These are phyloP conservation scores for Falco peregrinus DNA, from an alignment of 2,797 vertebrate genomes.

Conservation along the genomic window DNA sequence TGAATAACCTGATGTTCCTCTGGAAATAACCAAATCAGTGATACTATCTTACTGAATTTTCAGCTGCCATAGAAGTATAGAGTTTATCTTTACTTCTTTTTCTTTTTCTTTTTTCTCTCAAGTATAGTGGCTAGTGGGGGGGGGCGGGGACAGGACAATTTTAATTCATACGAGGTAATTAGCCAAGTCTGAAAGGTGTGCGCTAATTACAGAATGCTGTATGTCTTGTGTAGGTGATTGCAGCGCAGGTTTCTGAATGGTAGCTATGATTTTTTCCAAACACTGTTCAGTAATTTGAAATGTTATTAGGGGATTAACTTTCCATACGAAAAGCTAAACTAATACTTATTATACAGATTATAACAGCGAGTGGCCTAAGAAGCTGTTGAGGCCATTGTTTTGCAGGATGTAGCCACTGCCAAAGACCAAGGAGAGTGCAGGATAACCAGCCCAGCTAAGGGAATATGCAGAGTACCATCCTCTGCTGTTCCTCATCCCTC, in stretches of 20 bases:
- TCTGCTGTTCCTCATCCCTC: background rate
- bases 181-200: conserved; percentile 75
- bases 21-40: conserved; percentile 82
- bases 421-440: background rate
- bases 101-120: background rate
- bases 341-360: conserved; percentile 60
- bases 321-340: conserved; percentile 54
- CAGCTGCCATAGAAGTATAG: conserved; percentile 47
- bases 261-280: conserved; percentile 32
- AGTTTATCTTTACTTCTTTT: conserved; percentile 16
- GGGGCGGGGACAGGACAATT: conserved; percentile 11
- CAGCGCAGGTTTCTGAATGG: conserved; percentile 58
- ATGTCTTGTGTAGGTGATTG: conserved; percentile 66
- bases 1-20: conserved; percentile 88
- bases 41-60: conserved; percentile 75
- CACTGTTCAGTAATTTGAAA: conserved; percentile 59
- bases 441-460: background rate
- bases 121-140: conserved; percentile 13
- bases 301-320: conserved; percentile 69
- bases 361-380: conserved; percentile 31
- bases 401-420: background rate
- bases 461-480: background rate
- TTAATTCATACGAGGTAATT: conserved; percentile 79
- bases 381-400: conserved; percentile 35
- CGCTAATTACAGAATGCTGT: conserved; percentile 73